phyloP scores from a whole-genome alignment of 2,113 vertebrate genomes.

The Gallinago media region DNA sequence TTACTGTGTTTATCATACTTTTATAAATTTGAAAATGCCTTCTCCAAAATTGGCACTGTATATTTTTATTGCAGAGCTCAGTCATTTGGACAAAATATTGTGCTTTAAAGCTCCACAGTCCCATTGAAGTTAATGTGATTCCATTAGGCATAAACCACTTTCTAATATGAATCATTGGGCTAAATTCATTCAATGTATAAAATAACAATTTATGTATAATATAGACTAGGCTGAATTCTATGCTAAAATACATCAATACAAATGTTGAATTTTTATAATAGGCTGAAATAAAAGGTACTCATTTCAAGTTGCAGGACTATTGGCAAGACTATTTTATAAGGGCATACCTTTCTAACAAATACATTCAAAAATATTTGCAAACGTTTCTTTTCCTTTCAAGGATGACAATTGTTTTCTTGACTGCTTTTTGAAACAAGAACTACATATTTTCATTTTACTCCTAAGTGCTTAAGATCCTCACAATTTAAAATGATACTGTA shows the following conservation, averaged over 20 bases:
- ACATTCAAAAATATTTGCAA: not conserved
- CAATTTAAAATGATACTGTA: not conserved
- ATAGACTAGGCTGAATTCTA: not conserved
- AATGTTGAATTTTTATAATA: conserved; percentile 10
- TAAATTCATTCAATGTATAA: conserved; percentile 17
- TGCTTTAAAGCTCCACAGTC: conserved; percentile 2
- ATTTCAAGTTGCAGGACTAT: not conserved
- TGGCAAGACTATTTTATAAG: not conserved
- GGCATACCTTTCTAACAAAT: not conserved
- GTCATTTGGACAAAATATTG: conserved; percentile 41
- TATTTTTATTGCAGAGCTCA: conserved; percentile 26
- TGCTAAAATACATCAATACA: conserved; percentile 6
- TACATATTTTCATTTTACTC: not conserved
- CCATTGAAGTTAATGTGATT: conserved; percentile 34
- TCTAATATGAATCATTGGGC: not conserved
- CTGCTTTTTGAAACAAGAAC: not conserved
- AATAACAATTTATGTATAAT: not conserved
- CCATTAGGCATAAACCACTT: conserved; percentile 4
- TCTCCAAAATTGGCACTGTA: conserved; percentile 6
- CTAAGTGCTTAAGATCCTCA: not conserved
- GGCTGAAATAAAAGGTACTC: conserved; percentile 18
- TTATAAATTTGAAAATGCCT: conserved; percentile 6
- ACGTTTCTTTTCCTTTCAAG: not conserved
- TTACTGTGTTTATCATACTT: conserved; percentile 28
- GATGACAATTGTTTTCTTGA: not conserved